These are phyloP conservation scores for Biston stratarius DNA, from an alignment of 2,888 invertebrate genomes.

Conservation along the genomic window DNA sequence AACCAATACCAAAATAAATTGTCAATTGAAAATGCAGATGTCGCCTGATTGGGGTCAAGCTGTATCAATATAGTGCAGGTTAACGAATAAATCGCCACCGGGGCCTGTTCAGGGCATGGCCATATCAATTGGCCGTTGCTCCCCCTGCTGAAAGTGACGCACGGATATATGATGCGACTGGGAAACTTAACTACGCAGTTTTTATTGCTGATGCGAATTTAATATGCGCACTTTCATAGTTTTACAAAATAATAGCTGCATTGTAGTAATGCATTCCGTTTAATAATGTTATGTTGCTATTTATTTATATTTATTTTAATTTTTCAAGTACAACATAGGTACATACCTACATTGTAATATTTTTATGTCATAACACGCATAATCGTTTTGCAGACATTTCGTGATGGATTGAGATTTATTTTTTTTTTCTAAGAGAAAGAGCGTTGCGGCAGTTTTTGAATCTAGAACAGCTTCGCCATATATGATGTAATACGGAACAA, in stretches of 20 bases:
- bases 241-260: not conserved
- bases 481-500: conserved; percentile 45
- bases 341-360: not conserved
- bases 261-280: not conserved
- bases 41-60: conserved; percentile 73
- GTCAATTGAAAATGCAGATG: conserved; percentile 56
- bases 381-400: not conserved
- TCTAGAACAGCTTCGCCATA: conserved; percentile 47
- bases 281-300: too few species aligned
- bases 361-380: not conserved
- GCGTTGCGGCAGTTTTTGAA: conserved; percentile 20
- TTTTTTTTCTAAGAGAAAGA: not conserved
- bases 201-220: conserved; percentile 34
- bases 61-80: conserved; percentile 74
- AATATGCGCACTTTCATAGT: not conserved
- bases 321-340: not conserved
- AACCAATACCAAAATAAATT: conserved; percentile 46
- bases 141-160: conserved; percentile 55
- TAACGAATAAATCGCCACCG: conserved; percentile 80
- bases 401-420: not conserved
- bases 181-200: conserved; percentile 52
- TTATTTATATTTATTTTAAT: too few species aligned
- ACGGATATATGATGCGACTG: conserved; percentile 49
- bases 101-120: conserved; percentile 67
- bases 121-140: conserved; percentile 74